These are phyloP conservation scores for Adelosebastes latens DNA, from an alignment of 2,797 vertebrate genomes.

Conservation along the genomic window DNA sequence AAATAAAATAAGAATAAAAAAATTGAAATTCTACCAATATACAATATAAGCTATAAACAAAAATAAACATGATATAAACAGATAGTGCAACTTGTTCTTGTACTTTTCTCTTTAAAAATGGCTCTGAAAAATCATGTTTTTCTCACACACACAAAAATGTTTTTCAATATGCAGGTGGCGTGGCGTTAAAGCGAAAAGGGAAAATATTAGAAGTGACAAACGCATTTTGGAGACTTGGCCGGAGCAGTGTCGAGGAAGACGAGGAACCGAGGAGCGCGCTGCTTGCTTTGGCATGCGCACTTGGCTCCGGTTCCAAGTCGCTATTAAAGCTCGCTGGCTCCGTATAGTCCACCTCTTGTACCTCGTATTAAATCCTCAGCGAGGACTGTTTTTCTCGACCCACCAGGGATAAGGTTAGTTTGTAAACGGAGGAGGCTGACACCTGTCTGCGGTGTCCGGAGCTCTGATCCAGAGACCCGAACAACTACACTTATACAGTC, in stretches of 20 bases:
- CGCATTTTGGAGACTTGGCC: slow-evolving; percentile 56
- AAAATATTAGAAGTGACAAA: slow-evolving; percentile 66
- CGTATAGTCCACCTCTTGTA: slow-evolving; percentile 46
- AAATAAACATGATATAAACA: too few species aligned
- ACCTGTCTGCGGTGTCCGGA: slow-evolving; percentile 63
- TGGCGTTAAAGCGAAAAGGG: slow-evolving; percentile 29
- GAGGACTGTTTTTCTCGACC: slow-evolving; percentile 37
- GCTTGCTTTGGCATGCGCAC: slow-evolving; percentile 67
- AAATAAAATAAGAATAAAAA: too few species aligned
- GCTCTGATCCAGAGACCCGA: slow-evolving; percentile 31
- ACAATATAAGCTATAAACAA: too few species aligned
- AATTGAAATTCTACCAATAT: too few species aligned
- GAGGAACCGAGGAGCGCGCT: slow-evolving; percentile 54
- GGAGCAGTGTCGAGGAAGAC: slow-evolving; percentile 35
- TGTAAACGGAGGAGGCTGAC: slow-evolving; percentile 58
- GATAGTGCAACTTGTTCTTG: background rate
- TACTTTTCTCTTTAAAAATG: background rate
- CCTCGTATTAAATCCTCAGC: slow-evolving; percentile 43
- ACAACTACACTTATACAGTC: slow-evolving; percentile 14
- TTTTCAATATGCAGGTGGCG: slow-evolving; percentile 23
- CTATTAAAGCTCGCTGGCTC: slow-evolving; percentile 61
- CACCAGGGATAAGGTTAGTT: slow-evolving; percentile 12
- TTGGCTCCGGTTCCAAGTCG: slow-evolving; percentile 44
- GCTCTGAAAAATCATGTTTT: background rate
- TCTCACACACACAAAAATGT: background rate